Base-by-base conservation (phyloP, 1,140 invertebrate species). In the Drosophila nebulosa region DNA sequence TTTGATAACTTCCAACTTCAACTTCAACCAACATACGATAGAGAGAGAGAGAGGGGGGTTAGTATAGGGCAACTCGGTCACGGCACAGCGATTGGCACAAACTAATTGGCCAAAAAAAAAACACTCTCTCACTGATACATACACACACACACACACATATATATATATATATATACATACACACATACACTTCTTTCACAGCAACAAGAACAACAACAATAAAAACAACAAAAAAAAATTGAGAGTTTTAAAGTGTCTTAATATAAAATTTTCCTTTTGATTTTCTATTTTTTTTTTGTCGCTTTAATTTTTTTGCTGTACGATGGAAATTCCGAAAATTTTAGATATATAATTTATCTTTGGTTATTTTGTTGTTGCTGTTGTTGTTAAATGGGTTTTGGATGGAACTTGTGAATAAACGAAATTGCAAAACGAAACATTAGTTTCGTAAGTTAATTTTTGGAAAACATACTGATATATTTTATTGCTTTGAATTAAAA, bases 61-160 rank as follows among this genome's bases (percentile, higher is more conserved):
- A 30, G 27, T 30, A 6, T 30, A 30, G 27, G 39, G 2, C 39
- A 39, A 42, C 22, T 22, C 21, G 32, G 24, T 42, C 58, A 50
- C 64, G n/a, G 39, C 39, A 35, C 55, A 16, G 42, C 55, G 61
- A 42, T 72, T 67, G 58, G 56, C 64, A 26, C 58, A n/a, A 42
- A 32, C 69, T 67, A 61, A 67, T 67, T 57, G 69, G 69, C 22
- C 55, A 7, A 46, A 46, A 36, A n/a, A n/a, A 16, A 42, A 2
- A 42, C 6, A 42, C 16, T 16, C 14, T 16, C 14, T 14, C 39
- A 42, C 6, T 16, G 5, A 16, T 42, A 21, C 39, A 21, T 3
- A 10, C 39, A 18, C 39, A 42, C 14, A 1, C 39, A 18, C 39
- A 3, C 35, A 2, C 35, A 36, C 39, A 42, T 1, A 46, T 10